These are phyloP conservation scores for Dolomedes plantarius DNA, from an alignment of 2,888 invertebrate genomes.

Conservation along the genomic window DNA sequence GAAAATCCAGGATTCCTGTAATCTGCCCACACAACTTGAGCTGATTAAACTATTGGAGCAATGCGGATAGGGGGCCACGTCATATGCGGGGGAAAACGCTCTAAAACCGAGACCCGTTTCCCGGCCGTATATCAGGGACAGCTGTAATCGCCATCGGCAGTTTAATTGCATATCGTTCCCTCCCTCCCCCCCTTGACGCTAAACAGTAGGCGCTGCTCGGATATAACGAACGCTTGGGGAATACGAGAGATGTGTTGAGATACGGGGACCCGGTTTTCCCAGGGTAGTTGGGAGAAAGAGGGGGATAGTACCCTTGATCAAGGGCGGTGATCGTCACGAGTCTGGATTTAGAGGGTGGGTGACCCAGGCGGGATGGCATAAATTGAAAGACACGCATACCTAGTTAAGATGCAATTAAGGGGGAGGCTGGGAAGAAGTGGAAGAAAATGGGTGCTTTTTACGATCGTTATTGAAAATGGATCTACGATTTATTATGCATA, in stretches of 20 bases:
- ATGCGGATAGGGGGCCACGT: constrained; percentile 36
- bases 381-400: constrained; percentile 9
- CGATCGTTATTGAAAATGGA: not conserved
- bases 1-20: constrained; percentile 53
- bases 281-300: not conserved
- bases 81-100: constrained; percentile 30
- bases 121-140: constrained; percentile 37
- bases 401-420: constrained; percentile 8
- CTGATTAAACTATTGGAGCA: constrained; percentile 63
- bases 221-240: constrained; percentile 12
- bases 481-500: not conserved
- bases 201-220: constrained; percentile 5
- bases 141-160: constrained; percentile 60
- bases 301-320: not conserved
- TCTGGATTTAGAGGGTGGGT: not conserved
- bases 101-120: constrained; percentile 8
- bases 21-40: constrained; percentile 32
- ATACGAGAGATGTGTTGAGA: constrained; percentile 9
- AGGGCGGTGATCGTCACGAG: constrained; percentile 7
- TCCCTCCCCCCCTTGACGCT: not conserved
- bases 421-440: not conserved
- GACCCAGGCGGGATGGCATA: not conserved
- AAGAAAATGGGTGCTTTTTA: not conserved
- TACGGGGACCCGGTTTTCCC: constrained; percentile 2
- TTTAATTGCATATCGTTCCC: constrained; percentile 60